Conservation (phyloP, 2,113 vertebrate species). For the Tonatia bakeri region DNA sequence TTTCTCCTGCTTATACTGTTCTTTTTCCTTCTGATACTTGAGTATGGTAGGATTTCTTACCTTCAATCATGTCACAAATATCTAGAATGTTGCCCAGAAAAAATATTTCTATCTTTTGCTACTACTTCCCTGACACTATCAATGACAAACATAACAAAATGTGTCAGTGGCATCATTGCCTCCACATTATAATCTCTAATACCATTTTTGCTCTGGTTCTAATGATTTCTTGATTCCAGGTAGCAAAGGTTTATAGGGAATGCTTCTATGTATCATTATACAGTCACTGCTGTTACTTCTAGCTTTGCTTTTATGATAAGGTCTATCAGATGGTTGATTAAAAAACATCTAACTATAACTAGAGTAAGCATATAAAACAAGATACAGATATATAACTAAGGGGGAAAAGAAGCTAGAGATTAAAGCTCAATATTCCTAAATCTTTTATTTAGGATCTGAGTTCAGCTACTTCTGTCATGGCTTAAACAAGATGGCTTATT, state of each 20-base stretch:
- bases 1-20: not conserved
- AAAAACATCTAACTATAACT: not conserved
- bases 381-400: not conserved
- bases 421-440: not conserved
- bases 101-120: not conserved
- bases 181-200: not conserved
- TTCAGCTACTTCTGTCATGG: not conserved
- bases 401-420: not conserved
- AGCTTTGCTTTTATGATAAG: not conserved
- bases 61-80: not conserved
- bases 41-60: not conserved
- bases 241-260: not conserved
- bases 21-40: not conserved
- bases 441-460: not conserved
- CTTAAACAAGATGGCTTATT: not conserved
- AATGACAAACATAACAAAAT: not conserved
- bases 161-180: not conserved
- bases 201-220: not conserved
- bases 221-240: not conserved
- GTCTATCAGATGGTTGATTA: not conserved
- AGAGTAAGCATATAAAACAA: constrained; percentile 1
- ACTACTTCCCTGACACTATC: not conserved
- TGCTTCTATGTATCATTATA: not conserved
- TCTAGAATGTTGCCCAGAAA: not conserved
- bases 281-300: not conserved